Base-by-base conservation (phyloP, 2,888 invertebrate genomes). In the Drosophila kanekoi region DNA sequence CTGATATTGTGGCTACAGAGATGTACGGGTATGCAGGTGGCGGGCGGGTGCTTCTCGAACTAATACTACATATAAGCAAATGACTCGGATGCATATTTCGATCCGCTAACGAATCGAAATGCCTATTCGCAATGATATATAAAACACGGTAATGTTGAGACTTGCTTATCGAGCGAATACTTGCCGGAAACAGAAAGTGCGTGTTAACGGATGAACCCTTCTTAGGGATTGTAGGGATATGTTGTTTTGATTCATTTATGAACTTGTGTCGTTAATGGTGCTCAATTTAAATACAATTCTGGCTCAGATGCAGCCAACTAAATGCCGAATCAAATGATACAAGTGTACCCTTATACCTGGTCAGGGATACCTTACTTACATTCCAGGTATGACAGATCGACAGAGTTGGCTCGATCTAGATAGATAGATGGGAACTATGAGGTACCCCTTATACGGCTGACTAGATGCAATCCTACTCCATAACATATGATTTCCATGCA, bases 1-100 rank as follows among this genome's bases (percentile, higher is more conserved):
- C 77, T 65, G 65, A 71, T 78, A 60, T 64, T 67, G 71, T 59
- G 40, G 38, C 71, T 70, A 73, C 66, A 41, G 40, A 38, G 35
- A 61, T 65, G 48, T 56, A 59, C 44, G 63, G 18, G 40, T 61
- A 70, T 71, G 71, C 64, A 48, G 14, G 76, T 75, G 61, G 33
- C 32, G 18, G n/a, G 38, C 47, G 41, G 14, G 47, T 69, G 54
- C 65, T 37, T 41, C 14, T 38, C 41, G 14, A 44, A 35, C 0
- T 18, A 20, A 16, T 45, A 60, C 56, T 49, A 45, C 40, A 10
- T n/a, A 35, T 38, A 71, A 76, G 77, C 58, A 40, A 44, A 59
- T 62, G 57, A 57, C 56, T 60, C 44, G 35, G 20, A 47, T 60
- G 58, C 14, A 0, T 28, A 35, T 38, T 38, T 48, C 59, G 32